phyloP scores from a whole-genome alignment of 2,113 vertebrate species.

The Phasianus colchicus region DNA sequence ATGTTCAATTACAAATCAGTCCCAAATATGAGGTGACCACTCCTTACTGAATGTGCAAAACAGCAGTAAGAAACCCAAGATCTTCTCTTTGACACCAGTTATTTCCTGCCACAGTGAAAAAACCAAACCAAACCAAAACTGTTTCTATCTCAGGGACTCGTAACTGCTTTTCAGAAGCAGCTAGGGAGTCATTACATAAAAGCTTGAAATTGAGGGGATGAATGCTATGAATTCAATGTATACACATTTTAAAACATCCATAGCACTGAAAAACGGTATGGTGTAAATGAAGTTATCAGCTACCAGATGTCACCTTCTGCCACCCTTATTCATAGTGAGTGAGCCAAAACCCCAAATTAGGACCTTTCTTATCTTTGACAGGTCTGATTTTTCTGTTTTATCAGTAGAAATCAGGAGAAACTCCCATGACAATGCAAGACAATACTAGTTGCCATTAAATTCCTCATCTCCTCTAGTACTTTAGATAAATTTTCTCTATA shows the following conservation, averaged over 20 bases:
- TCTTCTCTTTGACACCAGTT: not conserved
- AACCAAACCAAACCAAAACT: not conserved
- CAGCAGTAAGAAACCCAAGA: not conserved
- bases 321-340: not conserved
- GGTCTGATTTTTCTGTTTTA: not conserved
- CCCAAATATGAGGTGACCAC: not conserved
- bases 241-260: not conserved
- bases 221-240: not conserved
- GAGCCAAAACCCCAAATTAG: not conserved
- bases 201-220: not conserved
- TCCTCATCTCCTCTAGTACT: not conserved
- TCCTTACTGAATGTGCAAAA: not conserved
- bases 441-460: not conserved
- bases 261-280: not conserved
- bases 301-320: not conserved
- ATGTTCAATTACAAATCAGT: not conserved
- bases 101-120: not conserved
- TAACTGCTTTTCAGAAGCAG: not conserved
- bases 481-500: not conserved
- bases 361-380: not conserved
- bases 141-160: not conserved
- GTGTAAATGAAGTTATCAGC: slow-evolving; percentile 3
- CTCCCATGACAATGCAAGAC: not conserved
- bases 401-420: not conserved
- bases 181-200: not conserved